A percentile compares a stretch with the other conserved stretches of the same genome.
phyloP scores from a whole-genome alignment of 2,888 invertebrate species.

The Metallyticus violacea region DNA sequence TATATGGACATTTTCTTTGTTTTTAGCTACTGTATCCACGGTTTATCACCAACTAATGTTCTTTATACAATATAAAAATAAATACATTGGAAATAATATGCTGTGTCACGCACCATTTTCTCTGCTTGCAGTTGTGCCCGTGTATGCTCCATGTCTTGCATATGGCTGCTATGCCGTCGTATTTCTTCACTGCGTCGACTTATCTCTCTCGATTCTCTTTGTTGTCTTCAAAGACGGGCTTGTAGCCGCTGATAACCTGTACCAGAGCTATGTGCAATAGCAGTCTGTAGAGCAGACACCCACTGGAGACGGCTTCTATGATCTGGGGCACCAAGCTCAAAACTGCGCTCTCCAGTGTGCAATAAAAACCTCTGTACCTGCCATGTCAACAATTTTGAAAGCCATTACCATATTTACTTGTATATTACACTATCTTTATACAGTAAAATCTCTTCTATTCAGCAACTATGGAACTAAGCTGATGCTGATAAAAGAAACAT shows the following conservation, averaged over 20 bases:
- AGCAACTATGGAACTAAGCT: too few relatives aligned
- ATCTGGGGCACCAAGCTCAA: constrained; percentile 70
- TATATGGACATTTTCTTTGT: too few relatives aligned
- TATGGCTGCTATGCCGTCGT: constrained; percentile 55
- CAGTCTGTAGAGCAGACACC: constrained; percentile 70
- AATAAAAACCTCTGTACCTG: constrained; percentile 59
- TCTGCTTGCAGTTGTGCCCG: constrained; percentile 62
- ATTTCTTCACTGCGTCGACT: constrained; percentile 54
- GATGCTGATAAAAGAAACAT: too few relatives aligned
- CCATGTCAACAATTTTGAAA: background rate
- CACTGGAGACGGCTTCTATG: constrained; percentile 73
- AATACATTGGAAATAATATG: background rate
- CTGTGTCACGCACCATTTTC: constrained; percentile 53
- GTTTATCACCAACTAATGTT: too few relatives aligned
- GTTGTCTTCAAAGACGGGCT: constrained; percentile 52
- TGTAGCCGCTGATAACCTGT: constrained; percentile 69
- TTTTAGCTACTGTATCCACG: too few relatives aligned
- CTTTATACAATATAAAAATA: too few relatives aligned
- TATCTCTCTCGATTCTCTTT: constrained; percentile 49
- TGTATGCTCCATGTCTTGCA: constrained; percentile 58
- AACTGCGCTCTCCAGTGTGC: constrained; percentile 67
- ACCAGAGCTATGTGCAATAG: constrained; percentile 66
- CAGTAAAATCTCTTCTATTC: too few relatives aligned
- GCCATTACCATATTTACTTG: too few relatives aligned
- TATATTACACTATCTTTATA: too few relatives aligned